A percentile compares a stretch with the other conserved stretches of the same genome.
These are phyloP conservation scores for Metallyticus violacea DNA, from an alignment of 2,888 invertebrate species.

Conservation along the genomic window DNA sequence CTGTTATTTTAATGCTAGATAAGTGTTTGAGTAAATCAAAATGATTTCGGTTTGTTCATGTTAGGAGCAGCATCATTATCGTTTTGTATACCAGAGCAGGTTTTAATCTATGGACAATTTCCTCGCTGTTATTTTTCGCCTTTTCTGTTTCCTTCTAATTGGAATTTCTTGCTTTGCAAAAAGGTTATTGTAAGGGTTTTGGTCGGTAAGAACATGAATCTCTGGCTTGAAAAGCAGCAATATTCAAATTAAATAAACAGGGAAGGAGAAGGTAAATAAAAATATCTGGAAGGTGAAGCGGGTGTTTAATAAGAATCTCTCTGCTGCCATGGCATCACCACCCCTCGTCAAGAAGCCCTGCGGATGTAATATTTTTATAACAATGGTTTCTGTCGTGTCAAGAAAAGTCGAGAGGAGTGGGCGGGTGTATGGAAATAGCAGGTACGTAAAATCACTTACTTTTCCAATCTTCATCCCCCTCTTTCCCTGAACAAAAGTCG, in stretches of 20 bases:
- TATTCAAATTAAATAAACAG: neutral
- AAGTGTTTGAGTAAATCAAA: too few species aligned
- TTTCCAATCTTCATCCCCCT: neutral
- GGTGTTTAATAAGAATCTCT: neutral
- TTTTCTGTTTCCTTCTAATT: neutral
- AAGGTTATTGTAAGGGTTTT: neutral
- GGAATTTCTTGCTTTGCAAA: neutral
- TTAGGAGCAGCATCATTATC: too few species aligned
- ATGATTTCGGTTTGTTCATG: too few species aligned
- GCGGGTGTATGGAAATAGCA: neutral
- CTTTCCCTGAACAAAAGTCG: neutral
- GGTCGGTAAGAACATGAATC: neutral
- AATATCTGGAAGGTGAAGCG: neutral
- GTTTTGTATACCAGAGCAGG: too few species aligned
- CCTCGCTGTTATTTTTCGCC: neutral
- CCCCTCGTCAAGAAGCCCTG: neutral
- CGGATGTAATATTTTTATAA: neutral
- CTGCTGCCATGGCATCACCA: neutral
- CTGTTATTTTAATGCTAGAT: too few species aligned
- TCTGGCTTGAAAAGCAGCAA: too few species aligned
- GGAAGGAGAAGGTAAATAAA: neutral
- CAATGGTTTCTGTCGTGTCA: neutral
- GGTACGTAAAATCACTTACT: neutral
- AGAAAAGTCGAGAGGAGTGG: neutral
- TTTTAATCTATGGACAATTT: neutral